phyloP scores from a whole-genome alignment of 2,113 vertebrate species.

The Rostratula benghalensis region DNA sequence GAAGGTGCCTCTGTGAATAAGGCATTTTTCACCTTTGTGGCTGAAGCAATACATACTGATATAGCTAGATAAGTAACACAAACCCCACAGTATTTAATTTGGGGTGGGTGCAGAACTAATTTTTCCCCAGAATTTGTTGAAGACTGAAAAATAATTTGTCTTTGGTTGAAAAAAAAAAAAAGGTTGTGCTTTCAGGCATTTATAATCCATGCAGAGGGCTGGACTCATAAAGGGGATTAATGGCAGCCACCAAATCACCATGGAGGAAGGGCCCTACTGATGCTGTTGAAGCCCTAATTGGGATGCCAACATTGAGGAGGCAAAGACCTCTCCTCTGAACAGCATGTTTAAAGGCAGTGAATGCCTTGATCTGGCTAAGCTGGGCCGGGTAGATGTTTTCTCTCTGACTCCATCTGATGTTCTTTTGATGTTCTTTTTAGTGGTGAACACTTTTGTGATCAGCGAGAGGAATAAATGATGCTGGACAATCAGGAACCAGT shows the following conservation, averaged over 20 bases:
- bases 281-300: slow-evolving; percentile 21
- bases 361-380: not conserved
- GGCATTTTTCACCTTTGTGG: not conserved
- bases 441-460: not conserved
- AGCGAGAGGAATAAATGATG: not conserved
- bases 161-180: slow-evolving; percentile 23
- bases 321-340: not conserved
- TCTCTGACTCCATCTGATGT: not conserved
- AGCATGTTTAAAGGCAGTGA: not conserved
- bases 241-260: not conserved
- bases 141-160: slow-evolving; percentile 5
- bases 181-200: slow-evolving; percentile 15
- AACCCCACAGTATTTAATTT: not conserved
- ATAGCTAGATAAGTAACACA: not conserved
- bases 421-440: not conserved
- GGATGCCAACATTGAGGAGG: not conserved
- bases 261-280: not conserved
- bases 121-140: not conserved
- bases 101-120: not conserved
- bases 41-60: not conserved
- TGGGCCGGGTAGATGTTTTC: not conserved
- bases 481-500: not conserved
- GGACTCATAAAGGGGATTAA: slow-evolving; percentile 41
- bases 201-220: not conserved
- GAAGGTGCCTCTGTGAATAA: not conserved